phyloP scores from a whole-genome alignment of 92 coral and sea anemone species.

The Pocillopora meandrina region DNA sequence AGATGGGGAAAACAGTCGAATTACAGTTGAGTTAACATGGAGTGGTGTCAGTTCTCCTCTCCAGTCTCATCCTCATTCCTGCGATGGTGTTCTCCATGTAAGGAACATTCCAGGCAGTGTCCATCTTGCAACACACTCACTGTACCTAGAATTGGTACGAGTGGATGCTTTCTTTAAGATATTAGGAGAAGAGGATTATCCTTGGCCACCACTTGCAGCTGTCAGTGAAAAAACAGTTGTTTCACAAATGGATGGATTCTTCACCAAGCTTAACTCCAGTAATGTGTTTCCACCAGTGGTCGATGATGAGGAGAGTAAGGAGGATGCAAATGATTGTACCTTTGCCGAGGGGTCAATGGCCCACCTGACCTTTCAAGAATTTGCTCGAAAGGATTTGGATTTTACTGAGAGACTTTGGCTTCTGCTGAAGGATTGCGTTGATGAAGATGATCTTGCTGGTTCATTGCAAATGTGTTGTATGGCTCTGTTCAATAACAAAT shows the following conservation, averaged over 20 bases:
- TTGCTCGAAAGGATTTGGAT: conserved; percentile 86
- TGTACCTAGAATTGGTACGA: conserved; percentile 64
- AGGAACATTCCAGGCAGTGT: conserved; percentile 84
- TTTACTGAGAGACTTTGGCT: conserved; percentile 94
- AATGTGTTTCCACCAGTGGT: conserved; percentile 51
- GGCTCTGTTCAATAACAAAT: conserved; percentile 75
- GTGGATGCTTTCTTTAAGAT: conserved; percentile 50
- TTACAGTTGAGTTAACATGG: conserved; percentile 96
- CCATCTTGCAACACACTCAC: conserved; percentile 59
- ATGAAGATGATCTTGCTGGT: conserved; percentile 64
- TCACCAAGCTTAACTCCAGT: conserved; percentile 69
- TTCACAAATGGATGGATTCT: conserved; percentile 65
- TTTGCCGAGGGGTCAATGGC: conserved; percentile 58
- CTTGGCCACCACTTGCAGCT: conserved; percentile 54
- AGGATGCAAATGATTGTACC: conserved; percentile 50
- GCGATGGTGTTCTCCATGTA: conserved; percentile 87
- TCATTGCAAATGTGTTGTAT: conserved; percentile 61
- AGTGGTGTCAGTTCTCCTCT: conserved; percentile 65
- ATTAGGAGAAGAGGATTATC: conserved; percentile 42
- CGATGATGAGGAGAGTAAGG: conserved; percentile 39
- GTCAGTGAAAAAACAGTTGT: conserved; percentile 52
- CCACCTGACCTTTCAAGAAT: conserved; percentile 63
- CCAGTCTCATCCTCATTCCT: conserved; percentile 88
- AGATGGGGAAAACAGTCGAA: conserved; percentile 67
- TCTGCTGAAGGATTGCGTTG: conserved; percentile 77